Evolutionary conservation across 1,140 invertebrate species (phyloP).

Genomic region (Drosophila nasuta): DNA sequence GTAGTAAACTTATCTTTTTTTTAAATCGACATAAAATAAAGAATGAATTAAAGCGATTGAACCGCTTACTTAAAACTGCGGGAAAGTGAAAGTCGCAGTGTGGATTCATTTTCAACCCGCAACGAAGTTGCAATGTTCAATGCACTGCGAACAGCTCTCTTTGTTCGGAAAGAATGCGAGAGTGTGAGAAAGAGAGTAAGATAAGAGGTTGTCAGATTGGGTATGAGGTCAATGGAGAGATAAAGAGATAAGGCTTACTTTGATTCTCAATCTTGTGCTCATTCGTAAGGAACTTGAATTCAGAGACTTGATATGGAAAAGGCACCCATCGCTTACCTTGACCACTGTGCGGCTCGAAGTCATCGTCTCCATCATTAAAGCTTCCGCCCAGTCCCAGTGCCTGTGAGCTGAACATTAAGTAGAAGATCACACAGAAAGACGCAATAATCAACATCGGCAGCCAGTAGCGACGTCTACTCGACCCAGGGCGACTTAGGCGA

Average conservation of each 20-base stretch:
- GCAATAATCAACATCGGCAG: constrained; percentile 24
- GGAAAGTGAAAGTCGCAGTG: constrained; percentile 35
- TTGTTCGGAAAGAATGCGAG: neutral
- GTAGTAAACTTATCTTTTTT: neutral
- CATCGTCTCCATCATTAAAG: constrained; percentile 45
- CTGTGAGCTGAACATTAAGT: constrained; percentile 54
- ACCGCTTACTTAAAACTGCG: too few relatives aligned
- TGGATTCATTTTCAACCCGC: constrained; percentile 19
- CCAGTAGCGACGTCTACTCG: constrained; percentile 38
- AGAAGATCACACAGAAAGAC: constrained; percentile 45
- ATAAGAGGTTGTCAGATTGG: neutral
- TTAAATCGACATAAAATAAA: neutral
- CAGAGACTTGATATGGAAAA: neutral
- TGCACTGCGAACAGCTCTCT: neutral
- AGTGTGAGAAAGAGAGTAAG: neutral
- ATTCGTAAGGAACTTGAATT: neutral
- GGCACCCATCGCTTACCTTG: constrained; percentile 58
- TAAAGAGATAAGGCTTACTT: neutral
- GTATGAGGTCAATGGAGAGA: too few relatives aligned
- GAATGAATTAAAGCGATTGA: too few relatives aligned
- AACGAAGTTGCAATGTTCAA: constrained; percentile 1
- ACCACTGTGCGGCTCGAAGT: constrained; percentile 44
- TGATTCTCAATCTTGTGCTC: neutral
- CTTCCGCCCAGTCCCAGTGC: constrained; percentile 40
- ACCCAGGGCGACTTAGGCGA: constrained; percentile 7